A percentile compares a stretch with the other conserved stretches of the same genome.
Conservation (phyloP, 2,797 vertebrate genomes). For the Ispidina picta region DNA sequence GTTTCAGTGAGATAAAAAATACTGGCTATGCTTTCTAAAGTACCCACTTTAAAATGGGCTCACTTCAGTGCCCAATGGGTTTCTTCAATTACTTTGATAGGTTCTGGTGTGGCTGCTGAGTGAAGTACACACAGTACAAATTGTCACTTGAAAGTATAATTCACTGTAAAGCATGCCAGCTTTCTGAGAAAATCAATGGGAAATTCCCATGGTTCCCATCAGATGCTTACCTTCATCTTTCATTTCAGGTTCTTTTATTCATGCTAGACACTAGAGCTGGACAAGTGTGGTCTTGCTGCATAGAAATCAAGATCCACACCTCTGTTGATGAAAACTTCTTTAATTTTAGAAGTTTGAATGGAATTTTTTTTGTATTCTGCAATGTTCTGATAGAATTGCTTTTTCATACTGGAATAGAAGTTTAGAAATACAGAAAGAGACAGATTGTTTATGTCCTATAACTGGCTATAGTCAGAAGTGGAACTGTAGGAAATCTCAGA, state of each 20-base stretch:
- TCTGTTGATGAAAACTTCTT: not conserved
- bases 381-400: not conserved
- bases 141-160: not conserved
- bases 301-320: not conserved
- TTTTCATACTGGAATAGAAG: slow-evolving; percentile 2
- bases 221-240: not conserved
- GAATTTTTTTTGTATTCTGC: not conserved
- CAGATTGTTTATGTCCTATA: not conserved
- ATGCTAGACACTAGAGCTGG: not conserved
- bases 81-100: not conserved
- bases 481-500: not conserved
- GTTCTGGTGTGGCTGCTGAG: not conserved
- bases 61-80: not conserved
- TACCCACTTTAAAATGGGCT: not conserved
- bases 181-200: not conserved
- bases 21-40: not conserved
- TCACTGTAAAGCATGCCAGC: not conserved
- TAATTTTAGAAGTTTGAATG: not conserved
- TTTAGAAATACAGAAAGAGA: not conserved
- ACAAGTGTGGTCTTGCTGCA: not conserved
- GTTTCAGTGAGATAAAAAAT: not conserved
- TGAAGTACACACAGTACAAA: not conserved
- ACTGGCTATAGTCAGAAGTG: not conserved
- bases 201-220: not conserved
- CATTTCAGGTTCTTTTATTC: not conserved